A percentile compares a stretch with the other conserved stretches of the same genome.
Conservation (phyloP, 2,113 vertebrate species). For the Lophius piscatorius region DNA sequence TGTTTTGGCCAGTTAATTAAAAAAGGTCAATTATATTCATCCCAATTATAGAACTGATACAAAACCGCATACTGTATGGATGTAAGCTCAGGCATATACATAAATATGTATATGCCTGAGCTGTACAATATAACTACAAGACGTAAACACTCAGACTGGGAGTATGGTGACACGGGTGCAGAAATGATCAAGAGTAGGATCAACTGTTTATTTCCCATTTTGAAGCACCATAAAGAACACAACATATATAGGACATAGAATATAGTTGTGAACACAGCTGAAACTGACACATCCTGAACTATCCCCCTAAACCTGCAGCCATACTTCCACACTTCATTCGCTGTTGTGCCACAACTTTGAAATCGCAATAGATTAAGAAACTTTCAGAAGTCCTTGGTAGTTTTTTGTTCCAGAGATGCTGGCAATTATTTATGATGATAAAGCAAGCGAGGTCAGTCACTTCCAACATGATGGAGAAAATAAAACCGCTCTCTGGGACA, state of each 20-base stretch:
- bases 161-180: conserved; percentile 57
- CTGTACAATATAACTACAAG: conserved; percentile 74
- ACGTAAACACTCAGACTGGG: conserved; percentile 74
- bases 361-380: neutral
- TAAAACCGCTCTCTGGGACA: conserved; percentile 35
- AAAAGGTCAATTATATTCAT: conserved; percentile 73
- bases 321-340: neutral
- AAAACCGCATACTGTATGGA: conserved; percentile 70
- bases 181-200: conserved; percentile 48
- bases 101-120: no score
- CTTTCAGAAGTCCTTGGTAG: neutral
- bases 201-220: conserved; percentile 64
- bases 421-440: conserved; percentile 25
- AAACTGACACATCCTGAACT: conserved; percentile 26
- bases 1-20: conserved; percentile 73
- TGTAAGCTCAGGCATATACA: conserved; percentile 64
- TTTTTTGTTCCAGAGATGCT: conserved; percentile 46
- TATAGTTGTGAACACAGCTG: conserved; percentile 58
- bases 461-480: conserved; percentile 36
- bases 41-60: conserved; percentile 74
- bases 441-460: neutral
- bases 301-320: conserved; percentile 30
- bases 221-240: conserved; percentile 71
- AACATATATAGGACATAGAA: conserved; percentile 64
- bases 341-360: neutral